phyloP scores from a whole-genome alignment of 2,113 vertebrate genomes.

The Chionomys nivalis region DNA sequence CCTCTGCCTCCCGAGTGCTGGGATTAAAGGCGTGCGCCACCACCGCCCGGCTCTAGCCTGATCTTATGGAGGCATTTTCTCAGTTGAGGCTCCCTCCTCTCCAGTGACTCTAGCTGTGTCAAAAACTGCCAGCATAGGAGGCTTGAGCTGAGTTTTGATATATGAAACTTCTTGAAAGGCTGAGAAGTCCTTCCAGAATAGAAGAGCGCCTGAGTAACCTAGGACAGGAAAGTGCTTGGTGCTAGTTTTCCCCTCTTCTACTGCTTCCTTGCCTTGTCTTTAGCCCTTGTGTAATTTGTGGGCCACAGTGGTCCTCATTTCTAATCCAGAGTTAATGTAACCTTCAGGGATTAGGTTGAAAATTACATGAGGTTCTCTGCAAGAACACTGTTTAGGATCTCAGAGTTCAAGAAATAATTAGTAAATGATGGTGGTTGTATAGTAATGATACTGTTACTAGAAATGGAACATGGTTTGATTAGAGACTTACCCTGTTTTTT shows the following conservation, averaged over 20 bases:
- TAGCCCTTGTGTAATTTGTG: conserved; percentile 23
- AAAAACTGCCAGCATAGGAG: background rate
- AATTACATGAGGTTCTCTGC: background rate
- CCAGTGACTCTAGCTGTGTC: background rate
- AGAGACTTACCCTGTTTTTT: conserved; percentile 37
- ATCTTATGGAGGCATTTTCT: background rate
- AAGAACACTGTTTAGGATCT: background rate
- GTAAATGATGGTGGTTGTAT: background rate
- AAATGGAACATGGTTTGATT: conserved; percentile 42
- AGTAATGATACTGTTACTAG: background rate
- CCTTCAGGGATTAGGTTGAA: background rate
- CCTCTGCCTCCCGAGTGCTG: too few species aligned
- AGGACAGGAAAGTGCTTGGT: background rate
- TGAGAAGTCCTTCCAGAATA: background rate
- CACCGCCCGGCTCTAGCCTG: too few species aligned
- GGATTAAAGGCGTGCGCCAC: too few species aligned
- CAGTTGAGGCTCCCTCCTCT: background rate
- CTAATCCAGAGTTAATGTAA: background rate
- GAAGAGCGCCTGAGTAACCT: conserved; percentile 18
- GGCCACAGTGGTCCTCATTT: conserved; percentile 5
- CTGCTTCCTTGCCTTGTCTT: conserved; percentile 1
- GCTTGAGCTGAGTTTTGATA: conserved; percentile 15
- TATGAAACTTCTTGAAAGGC: conserved; percentile 1
- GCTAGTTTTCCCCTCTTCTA: background rate
- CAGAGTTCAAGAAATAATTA: background rate